These are phyloP conservation scores for Didymodactylos carnosus DNA, from an alignment of 2,888 invertebrate genomes.

Conservation along the genomic window DNA sequence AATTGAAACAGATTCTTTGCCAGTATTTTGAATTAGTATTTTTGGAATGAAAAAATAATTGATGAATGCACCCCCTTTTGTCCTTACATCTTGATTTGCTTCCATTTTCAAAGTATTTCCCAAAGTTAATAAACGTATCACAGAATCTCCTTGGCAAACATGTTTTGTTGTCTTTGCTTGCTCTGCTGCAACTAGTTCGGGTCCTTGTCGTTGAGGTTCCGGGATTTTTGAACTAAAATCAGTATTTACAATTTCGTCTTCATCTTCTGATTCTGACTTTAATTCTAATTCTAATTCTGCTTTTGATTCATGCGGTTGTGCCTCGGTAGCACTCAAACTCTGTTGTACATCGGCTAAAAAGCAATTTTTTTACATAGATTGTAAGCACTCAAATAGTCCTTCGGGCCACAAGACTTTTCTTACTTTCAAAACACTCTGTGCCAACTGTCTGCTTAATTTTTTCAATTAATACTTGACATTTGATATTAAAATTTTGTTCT, in stretches of 20 bases:
- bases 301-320: no score
- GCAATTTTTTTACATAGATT: no score
- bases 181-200: background rate
- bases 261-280: background rate
- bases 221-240: background rate
- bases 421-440: no score
- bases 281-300: background rate
- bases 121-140: background rate
- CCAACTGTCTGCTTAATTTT: background rate
- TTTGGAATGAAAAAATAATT: background rate
- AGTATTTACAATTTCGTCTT: background rate
- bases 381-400: no score
- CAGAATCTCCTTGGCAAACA: background rate
- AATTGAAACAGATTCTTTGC: background rate
- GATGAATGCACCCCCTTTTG: background rate
- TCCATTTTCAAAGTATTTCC: background rate
- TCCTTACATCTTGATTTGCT: background rate
- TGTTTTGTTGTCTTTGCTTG: background rate
- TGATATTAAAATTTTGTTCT: background rate
- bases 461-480: background rate
- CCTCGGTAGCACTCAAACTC: no score
- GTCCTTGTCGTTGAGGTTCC: background rate
- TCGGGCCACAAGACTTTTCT: no score
- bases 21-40: background rate
- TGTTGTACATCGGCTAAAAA: no score